Evolutionary conservation across 2,888 invertebrate species (phyloP), one percentile per base, ranked within the genome.

Genomic region (Mesodorylaimus sp.): DNA sequence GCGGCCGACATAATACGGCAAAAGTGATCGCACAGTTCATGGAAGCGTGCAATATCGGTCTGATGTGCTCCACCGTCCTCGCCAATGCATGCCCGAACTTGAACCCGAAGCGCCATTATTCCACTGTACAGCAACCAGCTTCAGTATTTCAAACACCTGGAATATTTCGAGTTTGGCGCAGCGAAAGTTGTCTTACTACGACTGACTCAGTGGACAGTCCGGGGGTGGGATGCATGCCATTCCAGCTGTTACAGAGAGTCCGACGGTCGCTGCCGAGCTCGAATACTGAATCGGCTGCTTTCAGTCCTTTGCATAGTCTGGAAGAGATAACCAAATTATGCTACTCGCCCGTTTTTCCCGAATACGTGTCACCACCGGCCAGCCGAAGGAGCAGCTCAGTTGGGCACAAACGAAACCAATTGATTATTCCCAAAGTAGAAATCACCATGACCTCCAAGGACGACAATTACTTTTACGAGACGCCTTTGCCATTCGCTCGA

Each of bases 1-100:
- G 80, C 61, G 79, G 80, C 13, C 73, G 80, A 42, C 75, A 77
- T 61, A 74, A 76, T 36, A 79, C 79, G 60, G 78, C 79, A 2
- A 79, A 80, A 60, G 75, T 79, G 55, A 80, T 81, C 55, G 77
- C 78, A 57, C 77, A 77, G 60, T 76, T 77, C 61, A 59, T 64
- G 23, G 47, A 43, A 24, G 44, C 44, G 24, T 43, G 25, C 44
- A 7, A 43, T 3, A 16, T 21, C 26, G 44, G 44, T 10, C 19
- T 43, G 10, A 26, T 43, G 10, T 39, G 41, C 41, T 10, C 32
- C 10, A n/a, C n/a, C n/a, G n/a, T n/a, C n/a, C n/a, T n/a, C n/a
- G n/a, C n/a, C n/a, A n/a, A n/a, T n/a, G n/a, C n/a, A n/a, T n/a
- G n/a, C n/a, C n/a, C n/a, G n/a, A n/a, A n/a, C n/a, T n/a, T n/a